phyloP scores from a whole-genome alignment of 2,888 invertebrate species.

The Molorchus minor region DNA sequence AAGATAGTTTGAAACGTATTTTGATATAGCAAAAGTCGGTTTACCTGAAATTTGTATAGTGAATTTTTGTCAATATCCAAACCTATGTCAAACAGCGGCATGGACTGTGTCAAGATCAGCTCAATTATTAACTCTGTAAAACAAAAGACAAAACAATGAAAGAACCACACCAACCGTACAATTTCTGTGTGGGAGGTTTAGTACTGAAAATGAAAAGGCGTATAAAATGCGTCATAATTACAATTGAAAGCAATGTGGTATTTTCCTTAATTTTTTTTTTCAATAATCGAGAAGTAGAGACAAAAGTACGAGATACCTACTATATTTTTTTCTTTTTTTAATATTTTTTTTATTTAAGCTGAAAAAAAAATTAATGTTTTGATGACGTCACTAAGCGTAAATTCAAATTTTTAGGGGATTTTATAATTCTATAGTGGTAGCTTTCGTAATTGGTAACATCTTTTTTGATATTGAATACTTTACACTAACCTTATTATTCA shows the following conservation, averaged over 20 bases:
- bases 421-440: too few relatives aligned
- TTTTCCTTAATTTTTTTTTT: neutral
- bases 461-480: too few relatives aligned
- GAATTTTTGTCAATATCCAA: neutral
- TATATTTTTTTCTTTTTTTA: neutral
- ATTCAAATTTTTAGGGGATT: too few relatives aligned
- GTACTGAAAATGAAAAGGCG: conserved; percentile 7
- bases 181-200: neutral
- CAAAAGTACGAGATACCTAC: neutral
- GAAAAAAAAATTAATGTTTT: neutral
- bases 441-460: too few relatives aligned
- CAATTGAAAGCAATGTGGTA: neutral
- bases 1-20: neutral
- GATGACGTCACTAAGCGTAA: too few relatives aligned
- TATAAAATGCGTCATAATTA: neutral
- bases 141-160: too few relatives aligned
- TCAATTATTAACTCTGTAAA: conserved; percentile 9
- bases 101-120: conserved; percentile 14
- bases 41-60: neutral
- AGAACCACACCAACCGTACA: too few relatives aligned
- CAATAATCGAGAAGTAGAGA: neutral
- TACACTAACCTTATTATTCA: too few relatives aligned
- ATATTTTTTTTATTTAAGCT: neutral
- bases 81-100: conserved; percentile 14
- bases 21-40: neutral